Evolutionary conservation across 2,113 vertebrate genomes (phyloP).

Genomic region (Vicugna pacos): DNA sequence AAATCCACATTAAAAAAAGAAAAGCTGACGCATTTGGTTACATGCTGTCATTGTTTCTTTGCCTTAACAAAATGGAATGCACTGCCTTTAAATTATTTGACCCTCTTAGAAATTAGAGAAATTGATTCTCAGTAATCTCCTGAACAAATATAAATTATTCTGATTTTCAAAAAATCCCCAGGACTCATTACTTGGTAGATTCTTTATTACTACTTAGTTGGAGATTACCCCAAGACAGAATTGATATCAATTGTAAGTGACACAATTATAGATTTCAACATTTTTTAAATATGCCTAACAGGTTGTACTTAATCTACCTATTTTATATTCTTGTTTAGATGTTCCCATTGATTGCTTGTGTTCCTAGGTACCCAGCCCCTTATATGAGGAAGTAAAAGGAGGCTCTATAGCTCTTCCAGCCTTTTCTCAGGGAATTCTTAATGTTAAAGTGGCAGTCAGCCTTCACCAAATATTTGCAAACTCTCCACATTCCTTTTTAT

Average conservation of each 20-base stretch:
- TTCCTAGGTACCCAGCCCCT: neutral
- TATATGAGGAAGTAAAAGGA: neutral
- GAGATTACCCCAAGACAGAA: neutral
- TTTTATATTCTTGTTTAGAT: neutral
- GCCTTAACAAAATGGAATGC: neutral
- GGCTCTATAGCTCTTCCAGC: neutral
- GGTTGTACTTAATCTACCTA: neutral
- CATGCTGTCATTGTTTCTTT: slow-evolving; percentile 19
- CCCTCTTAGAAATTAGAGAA: neutral
- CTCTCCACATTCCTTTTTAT: neutral
- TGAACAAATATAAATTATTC: neutral
- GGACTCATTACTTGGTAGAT: neutral
- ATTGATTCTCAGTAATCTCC: neutral
- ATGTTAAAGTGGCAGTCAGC: neutral
- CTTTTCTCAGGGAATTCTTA: slow-evolving; percentile 34
- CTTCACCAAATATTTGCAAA: neutral
- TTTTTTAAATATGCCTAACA: neutral
- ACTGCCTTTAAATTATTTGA: neutral
- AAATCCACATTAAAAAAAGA: neutral
- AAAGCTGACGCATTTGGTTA: neutral
- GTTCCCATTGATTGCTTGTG: neutral
- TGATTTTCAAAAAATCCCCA: neutral
- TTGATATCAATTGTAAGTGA: slow-evolving; percentile 23
- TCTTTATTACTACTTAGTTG: neutral
- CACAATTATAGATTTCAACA: neutral